A percentile compares a stretch with the other conserved stretches of the same genome.
Conservation (phyloP, 2,797 vertebrate species). For the Manis pentadactyla region DNA sequence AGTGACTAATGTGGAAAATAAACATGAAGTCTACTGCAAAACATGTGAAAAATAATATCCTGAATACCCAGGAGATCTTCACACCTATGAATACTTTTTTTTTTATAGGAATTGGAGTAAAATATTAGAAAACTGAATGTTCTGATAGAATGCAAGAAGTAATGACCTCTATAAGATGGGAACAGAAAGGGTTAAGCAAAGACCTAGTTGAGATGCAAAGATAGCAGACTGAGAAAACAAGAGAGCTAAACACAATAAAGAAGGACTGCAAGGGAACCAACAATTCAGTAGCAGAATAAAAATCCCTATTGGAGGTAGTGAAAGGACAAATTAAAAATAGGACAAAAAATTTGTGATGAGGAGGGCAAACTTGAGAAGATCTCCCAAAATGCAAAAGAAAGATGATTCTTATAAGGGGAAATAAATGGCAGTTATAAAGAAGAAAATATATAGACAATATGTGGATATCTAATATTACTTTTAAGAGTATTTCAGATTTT, state of each 20-base stretch:
- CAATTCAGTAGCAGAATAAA: neutral
- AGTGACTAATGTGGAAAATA: constrained; percentile 25
- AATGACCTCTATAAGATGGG: neutral
- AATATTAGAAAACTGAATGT: constrained; percentile 11
- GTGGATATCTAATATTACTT: neutral
- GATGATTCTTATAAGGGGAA: neutral
- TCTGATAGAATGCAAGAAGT: neutral
- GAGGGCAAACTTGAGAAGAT: neutral
- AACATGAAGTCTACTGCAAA: neutral
- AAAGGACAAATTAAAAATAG: neutral
- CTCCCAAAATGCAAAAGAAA: neutral
- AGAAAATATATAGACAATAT: neutral
- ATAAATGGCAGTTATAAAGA: neutral
- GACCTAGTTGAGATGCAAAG: neutral
- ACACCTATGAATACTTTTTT: neutral
- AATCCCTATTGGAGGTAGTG: neutral
- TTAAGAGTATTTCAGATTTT: neutral
- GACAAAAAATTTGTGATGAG: neutral
- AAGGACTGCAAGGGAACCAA: neutral
- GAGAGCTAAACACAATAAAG: neutral
- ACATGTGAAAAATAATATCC: neutral
- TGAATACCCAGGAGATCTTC: neutral
- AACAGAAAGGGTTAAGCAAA: neutral
- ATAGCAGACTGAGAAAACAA: neutral
- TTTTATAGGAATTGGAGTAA: neutral